A percentile compares a stretch with the other conserved stretches of the same genome.
phyloP scores from a whole-genome alignment of 2,113 vertebrate genomes.

The Centropus unirufus region DNA sequence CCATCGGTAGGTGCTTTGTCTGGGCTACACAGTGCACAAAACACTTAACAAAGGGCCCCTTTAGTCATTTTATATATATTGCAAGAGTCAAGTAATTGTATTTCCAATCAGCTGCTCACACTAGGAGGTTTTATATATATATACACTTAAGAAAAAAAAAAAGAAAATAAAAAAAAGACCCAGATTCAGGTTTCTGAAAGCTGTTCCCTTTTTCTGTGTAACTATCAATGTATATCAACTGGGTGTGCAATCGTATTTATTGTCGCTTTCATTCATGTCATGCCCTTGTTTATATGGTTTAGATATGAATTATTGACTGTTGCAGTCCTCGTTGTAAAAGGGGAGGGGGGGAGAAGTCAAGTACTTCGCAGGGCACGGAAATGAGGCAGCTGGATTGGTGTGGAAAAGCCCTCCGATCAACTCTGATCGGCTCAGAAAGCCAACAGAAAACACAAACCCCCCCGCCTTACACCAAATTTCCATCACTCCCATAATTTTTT shows the following conservation, averaged over 20 bases:
- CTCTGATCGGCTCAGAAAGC: neutral
- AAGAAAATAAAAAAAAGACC: neutral
- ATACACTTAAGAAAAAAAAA: neutral
- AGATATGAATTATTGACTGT: conserved; percentile 82
- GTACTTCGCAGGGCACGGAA: conserved; percentile 38
- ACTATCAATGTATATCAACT: conserved; percentile 80
- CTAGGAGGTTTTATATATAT: conserved; percentile 31
- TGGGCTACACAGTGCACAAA: conserved; percentile 56
- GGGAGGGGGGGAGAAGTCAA: conserved; percentile 43
- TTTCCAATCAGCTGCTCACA: conserved; percentile 60
- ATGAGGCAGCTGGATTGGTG: neutral
- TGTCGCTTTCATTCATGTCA: conserved; percentile 83
- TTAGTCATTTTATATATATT: conserved; percentile 70
- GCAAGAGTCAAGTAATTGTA: conserved; percentile 69
- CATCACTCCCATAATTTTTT: neutral
- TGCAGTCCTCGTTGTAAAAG: conserved; percentile 72
- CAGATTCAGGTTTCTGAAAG: conserved; percentile 48
- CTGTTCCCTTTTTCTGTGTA: conserved; percentile 68
- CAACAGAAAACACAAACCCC: neutral
- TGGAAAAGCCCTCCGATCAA: neutral
- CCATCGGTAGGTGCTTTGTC: conserved; percentile 74
- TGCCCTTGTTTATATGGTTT: conserved; percentile 79
- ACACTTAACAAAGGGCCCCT: conserved; percentile 66
- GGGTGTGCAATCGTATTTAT: conserved; percentile 80
- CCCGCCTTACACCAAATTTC: rapidly evolving